Conservation (phyloP, 2,113 vertebrate genomes). For the Eptesicus fuscus region DNA sequence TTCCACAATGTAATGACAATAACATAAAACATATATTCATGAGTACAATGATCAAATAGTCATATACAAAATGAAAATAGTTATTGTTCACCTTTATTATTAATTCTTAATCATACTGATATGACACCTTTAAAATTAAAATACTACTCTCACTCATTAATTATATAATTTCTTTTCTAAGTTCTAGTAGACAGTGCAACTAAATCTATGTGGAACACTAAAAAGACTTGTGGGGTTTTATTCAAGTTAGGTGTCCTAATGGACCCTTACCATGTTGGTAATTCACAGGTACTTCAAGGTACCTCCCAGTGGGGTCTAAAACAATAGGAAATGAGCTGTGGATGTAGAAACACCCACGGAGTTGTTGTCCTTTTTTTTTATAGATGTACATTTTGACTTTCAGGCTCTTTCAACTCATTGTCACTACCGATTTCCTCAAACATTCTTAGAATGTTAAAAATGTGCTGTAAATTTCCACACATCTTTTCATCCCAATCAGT, state of each 20-base stretch:
- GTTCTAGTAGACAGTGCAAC: background rate
- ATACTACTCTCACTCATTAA: background rate
- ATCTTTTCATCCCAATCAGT: background rate
- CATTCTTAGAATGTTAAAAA: background rate
- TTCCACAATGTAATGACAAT: constrained; percentile 24
- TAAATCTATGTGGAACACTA: background rate
- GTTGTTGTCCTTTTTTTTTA: background rate
- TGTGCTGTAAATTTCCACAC: background rate
- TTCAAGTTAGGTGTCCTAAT: background rate
- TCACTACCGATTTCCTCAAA: background rate
- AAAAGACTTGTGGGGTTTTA: background rate
- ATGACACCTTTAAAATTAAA: constrained; percentile 4
- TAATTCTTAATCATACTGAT: constrained; percentile 22
- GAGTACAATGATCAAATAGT: background rate
- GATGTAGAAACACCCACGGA: background rate
- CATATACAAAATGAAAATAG: constrained; percentile 34
- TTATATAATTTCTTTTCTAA: constrained; percentile 29
- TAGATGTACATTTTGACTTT: background rate
- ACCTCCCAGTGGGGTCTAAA: background rate
- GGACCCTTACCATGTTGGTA: background rate
- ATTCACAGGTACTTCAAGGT: background rate
- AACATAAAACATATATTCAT: background rate
- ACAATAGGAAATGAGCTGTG: background rate
- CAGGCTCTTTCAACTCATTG: background rate
- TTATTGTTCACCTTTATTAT: constrained; percentile 15